Percentiles rank a stretch among this genome's conserved stretches.
Conservation (phyloP, 1,140 invertebrate species). For the Scaptomyza montana region DNA sequence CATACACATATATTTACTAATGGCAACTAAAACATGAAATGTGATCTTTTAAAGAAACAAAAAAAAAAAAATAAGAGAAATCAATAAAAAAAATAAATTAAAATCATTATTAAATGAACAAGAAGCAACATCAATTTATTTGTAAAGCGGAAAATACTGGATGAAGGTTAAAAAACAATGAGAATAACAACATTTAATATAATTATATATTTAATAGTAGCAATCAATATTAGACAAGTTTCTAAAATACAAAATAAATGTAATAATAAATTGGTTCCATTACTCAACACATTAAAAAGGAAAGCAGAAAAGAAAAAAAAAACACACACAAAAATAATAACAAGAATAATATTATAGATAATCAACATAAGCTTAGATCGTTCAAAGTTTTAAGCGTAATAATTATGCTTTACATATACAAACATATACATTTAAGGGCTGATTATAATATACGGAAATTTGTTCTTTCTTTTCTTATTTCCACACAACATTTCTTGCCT, state of each 20-base stretch:
- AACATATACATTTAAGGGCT: conserved; percentile 82
- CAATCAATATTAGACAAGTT: conserved; percentile 56
- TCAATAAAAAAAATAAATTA: conserved; percentile 58
- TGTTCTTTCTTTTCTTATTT: conserved; percentile 19
- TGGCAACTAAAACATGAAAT: conserved; percentile 83
- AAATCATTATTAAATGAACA: conserved; percentile 27
- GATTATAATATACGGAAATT: conserved; percentile 84
- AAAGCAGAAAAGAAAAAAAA: conserved; percentile 25
- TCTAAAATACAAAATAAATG: conserved; percentile 43
- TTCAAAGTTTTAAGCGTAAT: conserved; percentile 42
- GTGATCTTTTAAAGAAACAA: conserved; percentile 83
- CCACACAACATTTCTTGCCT: conserved; percentile 7
- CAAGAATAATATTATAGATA: conserved; percentile 28
- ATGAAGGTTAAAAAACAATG: conserved; percentile 36
- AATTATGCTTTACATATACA: conserved; percentile 37
- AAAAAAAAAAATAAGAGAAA: conserved; percentile 57
- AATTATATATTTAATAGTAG: conserved; percentile 40
- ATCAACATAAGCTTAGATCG: conserved; percentile 47
- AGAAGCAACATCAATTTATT: conserved; percentile 44
- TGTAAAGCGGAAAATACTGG: conserved; percentile 45
- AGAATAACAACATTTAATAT: conserved; percentile 28
- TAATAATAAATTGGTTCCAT: conserved; percentile 70
- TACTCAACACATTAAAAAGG: conserved; percentile 39
- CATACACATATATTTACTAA: conserved; percentile 73
- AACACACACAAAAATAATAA: conserved; percentile 36